Percentiles rank a stretch among this genome's conserved stretches.
Evolutionary conservation across 1,140 invertebrate species (phyloP).

Genomic region (Bombus turneri): DNA sequence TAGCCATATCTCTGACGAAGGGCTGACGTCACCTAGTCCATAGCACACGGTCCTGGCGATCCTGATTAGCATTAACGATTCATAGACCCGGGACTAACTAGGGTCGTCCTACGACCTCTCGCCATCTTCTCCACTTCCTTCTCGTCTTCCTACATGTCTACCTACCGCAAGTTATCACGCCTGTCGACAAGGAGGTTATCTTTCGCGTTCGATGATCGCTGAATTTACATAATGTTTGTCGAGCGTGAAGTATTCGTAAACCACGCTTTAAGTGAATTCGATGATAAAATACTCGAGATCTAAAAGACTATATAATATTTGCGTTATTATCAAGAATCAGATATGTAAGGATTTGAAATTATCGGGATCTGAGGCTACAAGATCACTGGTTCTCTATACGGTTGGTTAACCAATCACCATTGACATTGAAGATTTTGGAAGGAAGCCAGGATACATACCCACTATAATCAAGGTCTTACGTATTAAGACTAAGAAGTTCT

Average conservation of each 20-base stretch:
- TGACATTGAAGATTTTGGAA: too few relatives aligned
- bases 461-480: too few relatives aligned
- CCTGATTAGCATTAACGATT: conserved; percentile 81
- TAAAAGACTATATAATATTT: neutral
- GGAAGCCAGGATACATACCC: too few relatives aligned
- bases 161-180: conserved; percentile 65
- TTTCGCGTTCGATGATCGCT: conserved; percentile 75
- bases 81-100: conserved; percentile 76
- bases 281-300: neutral
- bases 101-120: conserved; percentile 74
- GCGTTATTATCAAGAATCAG: too few relatives aligned
- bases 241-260: conserved; percentile 6
- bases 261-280: neutral
- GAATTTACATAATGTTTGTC: conserved; percentile 75
- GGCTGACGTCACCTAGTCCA: conserved; percentile 73
- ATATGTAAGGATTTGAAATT: neutral
- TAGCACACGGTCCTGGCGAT: conserved; percentile 69
- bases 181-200: conserved; percentile 71
- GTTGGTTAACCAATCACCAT: too few relatives aligned
- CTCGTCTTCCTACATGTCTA: conserved; percentile 52
- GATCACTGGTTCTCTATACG: too few relatives aligned
- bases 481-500: too few relatives aligned
- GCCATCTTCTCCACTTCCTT: conserved; percentile 66
- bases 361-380: neutral
- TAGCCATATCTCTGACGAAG: conserved; percentile 72